phyloP scores from a whole-genome alignment of 2,888 invertebrate species.

The Drosophila peninsularis region DNA sequence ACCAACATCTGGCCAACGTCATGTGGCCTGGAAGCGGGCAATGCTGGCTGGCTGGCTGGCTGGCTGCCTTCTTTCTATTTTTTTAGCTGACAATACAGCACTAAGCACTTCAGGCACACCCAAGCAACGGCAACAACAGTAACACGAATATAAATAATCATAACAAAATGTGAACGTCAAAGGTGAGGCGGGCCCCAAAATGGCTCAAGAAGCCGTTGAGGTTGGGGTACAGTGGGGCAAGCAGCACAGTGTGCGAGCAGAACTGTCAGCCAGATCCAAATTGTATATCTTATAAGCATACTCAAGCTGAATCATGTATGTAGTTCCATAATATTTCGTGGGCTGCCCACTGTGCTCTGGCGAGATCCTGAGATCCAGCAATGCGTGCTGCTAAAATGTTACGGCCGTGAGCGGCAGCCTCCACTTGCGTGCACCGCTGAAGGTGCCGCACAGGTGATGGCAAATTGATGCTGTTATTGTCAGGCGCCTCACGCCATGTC shows the following conservation, averaged over 20 bases:
- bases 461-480: constrained; percentile 78
- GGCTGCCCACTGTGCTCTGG: constrained; percentile 13
- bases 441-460: constrained; percentile 76
- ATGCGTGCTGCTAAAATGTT: constrained; percentile 71
- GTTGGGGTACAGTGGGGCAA: constrained; percentile 14
- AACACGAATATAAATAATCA: constrained; percentile 70
- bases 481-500: constrained; percentile 17
- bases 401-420: constrained; percentile 52
- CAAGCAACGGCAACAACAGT: constrained; percentile 25
- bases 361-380: constrained; percentile 32
- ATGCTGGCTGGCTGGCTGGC: constrained; percentile 8
- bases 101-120: constrained; percentile 52
- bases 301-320: too few species aligned
- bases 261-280: background rate
- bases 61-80: too few species aligned
- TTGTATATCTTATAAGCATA: too few species aligned
- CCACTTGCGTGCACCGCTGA: constrained; percentile 43
- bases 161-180: constrained; percentile 63
- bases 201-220: constrained; percentile 35
- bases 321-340: too few species aligned
- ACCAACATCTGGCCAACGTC: constrained; percentile 58
- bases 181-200: constrained; percentile 32
- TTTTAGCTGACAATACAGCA: constrained; percentile 53
- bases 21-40: constrained; percentile 53
- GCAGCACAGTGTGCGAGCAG: background rate